These are phyloP conservation scores for Ditula angustiorana DNA, from an alignment of 2,888 invertebrate genomes.

Conservation along the genomic window DNA sequence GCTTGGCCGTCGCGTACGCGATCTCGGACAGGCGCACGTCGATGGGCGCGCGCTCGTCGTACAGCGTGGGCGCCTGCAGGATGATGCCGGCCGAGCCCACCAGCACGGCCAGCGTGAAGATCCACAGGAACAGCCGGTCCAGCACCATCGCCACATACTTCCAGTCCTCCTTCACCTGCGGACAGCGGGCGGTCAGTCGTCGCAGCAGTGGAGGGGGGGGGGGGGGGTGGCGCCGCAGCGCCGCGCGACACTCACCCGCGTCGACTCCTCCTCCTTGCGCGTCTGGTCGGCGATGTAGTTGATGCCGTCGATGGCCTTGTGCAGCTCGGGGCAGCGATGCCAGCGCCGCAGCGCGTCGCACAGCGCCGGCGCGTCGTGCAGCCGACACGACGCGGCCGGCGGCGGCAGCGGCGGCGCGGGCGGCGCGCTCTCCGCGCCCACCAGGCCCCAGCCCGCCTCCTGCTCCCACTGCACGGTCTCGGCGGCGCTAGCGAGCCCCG, in stretches of 20 bases:
- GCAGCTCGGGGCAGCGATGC: constrained; percentile 96
- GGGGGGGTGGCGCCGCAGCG: background rate
- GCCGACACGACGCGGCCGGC: constrained; percentile 80
- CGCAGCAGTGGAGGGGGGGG: background rate
- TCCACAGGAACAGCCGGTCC: constrained; percentile 98
- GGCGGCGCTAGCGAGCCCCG: constrained; percentile 56
- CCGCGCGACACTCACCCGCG: constrained; percentile 87
- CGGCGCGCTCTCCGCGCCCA: constrained; percentile 53
- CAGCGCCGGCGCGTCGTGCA: constrained; percentile 82
- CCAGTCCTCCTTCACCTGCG: constrained; percentile 98
- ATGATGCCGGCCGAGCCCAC: constrained; percentile 98
- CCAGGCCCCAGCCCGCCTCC: constrained; percentile 41
- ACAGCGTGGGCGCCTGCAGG: constrained; percentile 96
- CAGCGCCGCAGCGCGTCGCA: constrained; percentile 90
- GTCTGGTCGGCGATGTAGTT: constrained; percentile 97
- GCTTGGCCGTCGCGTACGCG: constrained; percentile 95
- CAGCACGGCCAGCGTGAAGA: constrained; percentile 97
- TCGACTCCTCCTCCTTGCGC: constrained; percentile 95
- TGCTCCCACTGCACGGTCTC: constrained; percentile 39
- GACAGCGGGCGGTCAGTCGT: constrained; percentile 79
- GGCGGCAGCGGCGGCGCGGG: constrained; percentile 52
- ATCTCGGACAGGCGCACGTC: constrained; percentile 96
- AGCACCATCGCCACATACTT: constrained; percentile 99
- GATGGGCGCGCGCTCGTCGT: constrained; percentile 95
- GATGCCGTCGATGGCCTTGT: constrained; percentile 96